Evolutionary conservation across 2,888 invertebrate species (phyloP).

Genomic region (Agonopterix alstromeriana): DNA sequence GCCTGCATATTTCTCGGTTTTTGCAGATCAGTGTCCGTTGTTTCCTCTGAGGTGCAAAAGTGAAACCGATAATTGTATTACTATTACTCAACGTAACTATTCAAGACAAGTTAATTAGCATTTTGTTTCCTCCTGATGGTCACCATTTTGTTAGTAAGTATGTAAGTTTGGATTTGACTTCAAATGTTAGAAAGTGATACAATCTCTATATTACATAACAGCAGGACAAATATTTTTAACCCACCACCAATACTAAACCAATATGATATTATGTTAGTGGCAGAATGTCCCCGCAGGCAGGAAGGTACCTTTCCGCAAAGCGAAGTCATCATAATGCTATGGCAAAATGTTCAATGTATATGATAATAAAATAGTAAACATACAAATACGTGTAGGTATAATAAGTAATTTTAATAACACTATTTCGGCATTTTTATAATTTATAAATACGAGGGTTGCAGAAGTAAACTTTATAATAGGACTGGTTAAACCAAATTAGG

Average conservation of each 20-base stretch:
- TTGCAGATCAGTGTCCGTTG: slow-evolving; percentile 73
- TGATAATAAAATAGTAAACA: slow-evolving; percentile 11
- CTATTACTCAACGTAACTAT: slow-evolving; percentile 11
- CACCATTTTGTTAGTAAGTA: slow-evolving; percentile 44
- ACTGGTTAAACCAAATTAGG: neutral
- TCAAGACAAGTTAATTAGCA: slow-evolving; percentile 21
- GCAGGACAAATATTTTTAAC: slow-evolving; percentile 33
- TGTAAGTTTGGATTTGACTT: slow-evolving; percentile 21
- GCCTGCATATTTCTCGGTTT: slow-evolving; percentile 77
- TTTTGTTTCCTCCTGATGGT: slow-evolving; percentile 17
- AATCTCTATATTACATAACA: slow-evolving; percentile 44
- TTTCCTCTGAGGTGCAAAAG: slow-evolving; percentile 75
- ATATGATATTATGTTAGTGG: slow-evolving; percentile 59
- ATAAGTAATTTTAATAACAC: too few species aligned
- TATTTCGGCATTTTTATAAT: slow-evolving; percentile 23
- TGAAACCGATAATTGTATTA: slow-evolving; percentile 56
- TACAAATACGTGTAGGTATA: neutral
- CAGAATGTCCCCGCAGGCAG: slow-evolving; percentile 73
- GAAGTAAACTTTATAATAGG: neutral
- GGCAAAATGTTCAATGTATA: slow-evolving; percentile 29
- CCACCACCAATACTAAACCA: slow-evolving; percentile 61
- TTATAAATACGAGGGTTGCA: slow-evolving; percentile 9
- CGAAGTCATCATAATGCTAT: slow-evolving; percentile 68
- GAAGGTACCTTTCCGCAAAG: slow-evolving; percentile 77
- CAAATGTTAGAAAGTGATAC: slow-evolving; percentile 48